These are phyloP conservation scores for Stenchaetothrips biformis DNA, from an alignment of 2,888 invertebrate species.

Conservation along the genomic window DNA sequence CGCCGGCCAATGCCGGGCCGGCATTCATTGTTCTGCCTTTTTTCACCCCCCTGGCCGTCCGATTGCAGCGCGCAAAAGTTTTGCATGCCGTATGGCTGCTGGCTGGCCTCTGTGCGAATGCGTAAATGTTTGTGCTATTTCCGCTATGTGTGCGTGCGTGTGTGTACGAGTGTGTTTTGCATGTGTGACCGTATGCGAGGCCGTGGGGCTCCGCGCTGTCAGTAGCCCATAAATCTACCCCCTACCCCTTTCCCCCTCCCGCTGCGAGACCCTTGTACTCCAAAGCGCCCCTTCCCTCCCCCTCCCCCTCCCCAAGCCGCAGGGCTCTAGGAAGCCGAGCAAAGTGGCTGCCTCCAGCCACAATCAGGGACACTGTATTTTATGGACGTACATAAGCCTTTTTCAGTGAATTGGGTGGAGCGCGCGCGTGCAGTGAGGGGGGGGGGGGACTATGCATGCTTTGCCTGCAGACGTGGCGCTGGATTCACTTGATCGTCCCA, in stretches of 20 bases:
- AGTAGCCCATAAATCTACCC: conserved; percentile 22
- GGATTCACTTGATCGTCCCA: no score
- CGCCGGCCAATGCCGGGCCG: no score
- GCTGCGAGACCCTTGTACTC: neutral
- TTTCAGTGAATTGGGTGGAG: neutral
- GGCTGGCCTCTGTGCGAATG: neutral
- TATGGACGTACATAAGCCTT: conserved; percentile 14
- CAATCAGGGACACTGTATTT: conserved; percentile 15
- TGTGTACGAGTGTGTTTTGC: conserved; percentile 1
- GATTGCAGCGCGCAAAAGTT: neutral
- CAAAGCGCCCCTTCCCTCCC: neutral
- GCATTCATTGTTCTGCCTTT: no score
- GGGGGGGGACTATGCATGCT: no score
- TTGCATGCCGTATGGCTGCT: neutral
- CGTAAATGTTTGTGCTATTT: conserved; percentile 20
- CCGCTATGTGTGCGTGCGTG: neutral
- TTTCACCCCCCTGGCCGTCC: no score
- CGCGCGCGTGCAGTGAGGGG: neutral
- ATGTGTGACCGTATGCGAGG: conserved; percentile 20
- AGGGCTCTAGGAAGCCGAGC: neutral
- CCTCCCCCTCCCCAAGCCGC: neutral
- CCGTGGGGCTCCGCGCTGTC: neutral
- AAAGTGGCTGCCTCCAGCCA: conserved; percentile 13
- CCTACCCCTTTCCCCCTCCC: neutral
- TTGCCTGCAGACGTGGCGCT: no score